phyloP scores from a whole-genome alignment of 2,888 invertebrate species.

The Drosophila anomelani region DNA sequence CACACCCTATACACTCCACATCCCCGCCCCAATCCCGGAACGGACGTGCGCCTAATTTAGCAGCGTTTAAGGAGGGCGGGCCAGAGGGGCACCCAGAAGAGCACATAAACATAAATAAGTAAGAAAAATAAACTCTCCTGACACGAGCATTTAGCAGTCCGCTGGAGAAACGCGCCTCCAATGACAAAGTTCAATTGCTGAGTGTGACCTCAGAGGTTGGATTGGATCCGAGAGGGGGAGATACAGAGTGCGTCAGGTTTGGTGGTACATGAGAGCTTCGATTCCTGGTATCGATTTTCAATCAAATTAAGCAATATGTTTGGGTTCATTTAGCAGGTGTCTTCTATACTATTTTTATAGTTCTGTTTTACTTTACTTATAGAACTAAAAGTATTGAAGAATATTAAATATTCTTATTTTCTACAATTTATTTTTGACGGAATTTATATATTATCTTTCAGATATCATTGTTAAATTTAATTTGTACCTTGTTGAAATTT shows the following conservation, averaged over 20 bases:
- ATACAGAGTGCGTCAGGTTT: neutral
- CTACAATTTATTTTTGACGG: too few species aligned
- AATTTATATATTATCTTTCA: too few species aligned
- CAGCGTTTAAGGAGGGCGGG: slow-evolving; percentile 41
- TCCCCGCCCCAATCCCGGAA: slow-evolving; percentile 28
- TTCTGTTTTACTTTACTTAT: neutral
- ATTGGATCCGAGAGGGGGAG: slow-evolving; percentile 1
- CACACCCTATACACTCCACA: neutral
- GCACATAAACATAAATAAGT: slow-evolving; percentile 74
- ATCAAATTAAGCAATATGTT: neutral
- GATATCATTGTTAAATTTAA: too few species aligned
- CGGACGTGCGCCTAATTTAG: slow-evolving; percentile 74
- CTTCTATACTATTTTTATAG: neutral
- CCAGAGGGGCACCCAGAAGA: slow-evolving; percentile 14
- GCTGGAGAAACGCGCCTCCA: slow-evolving; percentile 26
- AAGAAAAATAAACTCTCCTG: slow-evolving; percentile 75
- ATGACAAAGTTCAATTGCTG: slow-evolving; percentile 63
- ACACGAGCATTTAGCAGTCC: slow-evolving; percentile 68
- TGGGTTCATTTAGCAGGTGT: neutral
- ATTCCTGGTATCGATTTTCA: neutral
- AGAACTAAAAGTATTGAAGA: neutral
- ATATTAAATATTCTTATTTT: too few species aligned
- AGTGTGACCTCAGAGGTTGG: slow-evolving; percentile 38
- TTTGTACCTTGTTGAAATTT: too few species aligned
- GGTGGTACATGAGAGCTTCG: too few species aligned